Evolutionary conservation across 1,140 invertebrate genomes (phyloP), one percentile per base, ranked within the genome.

Genomic region (Trichomalopsis sarcophagae): DNA sequence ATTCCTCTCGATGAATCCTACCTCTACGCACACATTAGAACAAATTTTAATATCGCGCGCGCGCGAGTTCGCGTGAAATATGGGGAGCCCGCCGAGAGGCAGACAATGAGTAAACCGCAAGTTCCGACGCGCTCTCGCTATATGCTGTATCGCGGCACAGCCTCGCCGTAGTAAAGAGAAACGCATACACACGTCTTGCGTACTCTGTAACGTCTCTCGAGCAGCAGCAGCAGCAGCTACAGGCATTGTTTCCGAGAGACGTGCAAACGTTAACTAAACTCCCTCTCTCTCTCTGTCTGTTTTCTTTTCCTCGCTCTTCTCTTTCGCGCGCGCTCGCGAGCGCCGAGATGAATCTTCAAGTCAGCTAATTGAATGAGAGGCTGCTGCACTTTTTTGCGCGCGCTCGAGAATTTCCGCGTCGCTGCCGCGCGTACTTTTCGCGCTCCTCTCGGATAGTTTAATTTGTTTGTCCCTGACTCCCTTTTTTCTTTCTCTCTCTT

Each of bases 61-160:
- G 44, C 74, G 30, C 33, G 55, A 62, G 62, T 27, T 36, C 33
- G 44, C 27, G 82, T 83, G 66, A 83, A 83, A 78, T 78, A 84
- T 27, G 77, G 62, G 68, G 68, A 73, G 27, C 62, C n/a, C 17
- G 69, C 68, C 62, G 40, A 71, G 66, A 73, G 69, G 47, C 77
- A 77, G 83, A 84, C 83, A 84, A 84, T 74, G 83, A 84, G 83
- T 74, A 74, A 80, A 80, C 76, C 83, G 47, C 83, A 73, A 74
- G 76, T 73, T 84, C 47, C 40, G 77, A 66, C 69, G 27, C 27
- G 1, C 27, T 27, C 27, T 27, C 27, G 27, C 40, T 66, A 13
- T 5, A 1, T 10, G 75, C 13, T 50, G 17, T 82, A 80, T 73
- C 77, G 66, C 30, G 33, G 76, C 73, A 71, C n/a, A 33, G 36